Percentiles rank a stretch among this genome's conserved stretches.
phyloP scores from a whole-genome alignment of 2,888 invertebrate species.

The Napeogenes inachia region DNA sequence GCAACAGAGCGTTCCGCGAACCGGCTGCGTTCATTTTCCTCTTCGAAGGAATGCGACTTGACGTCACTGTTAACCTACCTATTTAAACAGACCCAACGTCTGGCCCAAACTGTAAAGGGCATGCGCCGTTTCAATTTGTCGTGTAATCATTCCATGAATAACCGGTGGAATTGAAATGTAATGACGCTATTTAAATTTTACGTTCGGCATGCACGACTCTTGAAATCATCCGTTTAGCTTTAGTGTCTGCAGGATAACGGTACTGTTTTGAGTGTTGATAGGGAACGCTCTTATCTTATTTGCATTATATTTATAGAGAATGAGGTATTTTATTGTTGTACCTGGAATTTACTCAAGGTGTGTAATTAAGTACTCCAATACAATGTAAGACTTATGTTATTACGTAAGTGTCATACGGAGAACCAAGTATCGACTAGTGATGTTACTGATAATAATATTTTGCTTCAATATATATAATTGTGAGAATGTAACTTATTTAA shows the following conservation, averaged over 20 bases:
- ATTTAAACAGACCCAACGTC: conserved; percentile 26
- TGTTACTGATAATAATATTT: conserved; percentile 3
- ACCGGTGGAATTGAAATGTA: conserved; percentile 41
- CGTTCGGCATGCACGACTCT: conserved; percentile 25
- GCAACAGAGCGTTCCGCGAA: conserved; percentile 66
- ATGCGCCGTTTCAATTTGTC: conserved; percentile 24
- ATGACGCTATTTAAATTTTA: conserved; percentile 33
- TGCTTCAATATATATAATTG: conserved; percentile 7
- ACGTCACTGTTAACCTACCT: conserved; percentile 52
- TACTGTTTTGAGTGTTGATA: conserved; percentile 41
- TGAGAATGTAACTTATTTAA: background rate
- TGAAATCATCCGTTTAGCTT: conserved; percentile 29
- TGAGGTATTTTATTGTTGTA: conserved; percentile 42
- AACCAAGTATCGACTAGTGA: conserved; percentile 4
- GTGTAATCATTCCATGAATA: conserved; percentile 32
- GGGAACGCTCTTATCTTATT: conserved; percentile 44
- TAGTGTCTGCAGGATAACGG: conserved; percentile 45
- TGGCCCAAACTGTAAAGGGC: conserved; percentile 21
- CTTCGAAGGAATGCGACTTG: conserved; percentile 64
- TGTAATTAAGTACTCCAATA: conserved; percentile 27
- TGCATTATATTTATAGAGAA: conserved; percentile 46
- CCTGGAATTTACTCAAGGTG: conserved; percentile 39
- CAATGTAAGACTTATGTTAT: conserved; percentile 28
- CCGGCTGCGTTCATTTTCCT: conserved; percentile 66
- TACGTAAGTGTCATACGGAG: conserved; percentile 18